A percentile compares a stretch with the other conserved stretches of the same genome.
Conservation (phyloP, 2,113 vertebrate genomes). For the Coreoperca whiteheadi region DNA sequence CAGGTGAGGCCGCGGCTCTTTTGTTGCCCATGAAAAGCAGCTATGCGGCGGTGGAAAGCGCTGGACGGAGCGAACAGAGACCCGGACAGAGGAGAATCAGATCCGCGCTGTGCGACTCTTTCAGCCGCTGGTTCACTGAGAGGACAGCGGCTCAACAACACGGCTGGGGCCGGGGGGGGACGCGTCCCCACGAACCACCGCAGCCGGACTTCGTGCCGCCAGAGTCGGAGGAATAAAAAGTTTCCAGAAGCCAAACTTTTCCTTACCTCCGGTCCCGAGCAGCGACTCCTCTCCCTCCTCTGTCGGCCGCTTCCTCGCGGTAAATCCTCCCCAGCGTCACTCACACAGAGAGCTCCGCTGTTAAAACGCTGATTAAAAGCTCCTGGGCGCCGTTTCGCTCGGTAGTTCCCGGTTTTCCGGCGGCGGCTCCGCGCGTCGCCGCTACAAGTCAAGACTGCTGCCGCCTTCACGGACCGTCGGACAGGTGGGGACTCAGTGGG, state of each 20-base stretch:
- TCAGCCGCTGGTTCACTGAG: too few relatives aligned
- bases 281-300: constrained; percentile 37
- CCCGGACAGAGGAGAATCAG: too few relatives aligned
- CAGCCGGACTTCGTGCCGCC: too few relatives aligned
- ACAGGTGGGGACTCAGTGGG: background rate
- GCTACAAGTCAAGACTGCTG: constrained; percentile 42
- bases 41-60: too few relatives aligned
- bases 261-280: constrained; percentile 61
- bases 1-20: too few relatives aligned
- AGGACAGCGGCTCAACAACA: too few relatives aligned
- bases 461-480: constrained; percentile 60
- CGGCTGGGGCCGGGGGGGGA: too few relatives aligned
- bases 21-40: too few relatives aligned
- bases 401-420: background rate
- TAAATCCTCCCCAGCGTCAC: background rate
- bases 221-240: background rate
- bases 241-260: constrained; percentile 2
- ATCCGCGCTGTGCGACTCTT: too few relatives aligned
- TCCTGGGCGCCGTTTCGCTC: too few relatives aligned
- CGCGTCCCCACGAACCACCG: background rate
- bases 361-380: background rate
- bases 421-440: background rate
- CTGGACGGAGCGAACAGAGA: too few relatives aligned
- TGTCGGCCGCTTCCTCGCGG: background rate
- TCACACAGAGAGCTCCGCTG: rapidly evolving